Percentiles rank a stretch among this genome's conserved stretches.
These are phyloP conservation scores for Hypocryptadius cinnamomeus DNA, from an alignment of 2,113 vertebrate genomes.

Conservation along the genomic window DNA sequence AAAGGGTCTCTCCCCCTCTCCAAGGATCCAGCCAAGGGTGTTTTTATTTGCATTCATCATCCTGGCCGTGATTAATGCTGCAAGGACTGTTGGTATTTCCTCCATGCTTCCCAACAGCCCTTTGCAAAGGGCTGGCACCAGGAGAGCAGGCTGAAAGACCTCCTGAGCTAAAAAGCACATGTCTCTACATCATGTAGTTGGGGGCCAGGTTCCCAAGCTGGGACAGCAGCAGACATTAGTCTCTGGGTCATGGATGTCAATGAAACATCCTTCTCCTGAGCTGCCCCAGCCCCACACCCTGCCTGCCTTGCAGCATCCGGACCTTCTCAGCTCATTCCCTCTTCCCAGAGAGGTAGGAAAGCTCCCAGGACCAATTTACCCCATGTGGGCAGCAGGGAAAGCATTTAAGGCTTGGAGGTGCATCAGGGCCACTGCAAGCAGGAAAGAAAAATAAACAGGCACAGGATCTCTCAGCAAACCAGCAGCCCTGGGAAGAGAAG, in stretches of 20 bases:
- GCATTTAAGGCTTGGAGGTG: background rate
- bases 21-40: background rate
- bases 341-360: background rate
- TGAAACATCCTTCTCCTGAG: background rate
- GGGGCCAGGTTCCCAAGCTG: background rate
- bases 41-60: background rate
- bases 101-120: background rate
- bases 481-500: background rate
- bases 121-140: background rate
- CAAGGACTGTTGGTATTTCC: background rate
- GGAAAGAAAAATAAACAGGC: constrained; percentile 33
- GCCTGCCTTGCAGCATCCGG: background rate
- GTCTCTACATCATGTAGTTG: background rate
- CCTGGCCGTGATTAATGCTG: background rate
- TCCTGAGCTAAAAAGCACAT: background rate
- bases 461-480: background rate
- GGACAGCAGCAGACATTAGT: background rate
- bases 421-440: constrained; percentile 39
- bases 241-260: background rate
- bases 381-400: constrained; percentile 16
- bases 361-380: constrained; percentile 3
- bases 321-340: background rate
- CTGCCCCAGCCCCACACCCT: background rate
- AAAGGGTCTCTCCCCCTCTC: background rate
- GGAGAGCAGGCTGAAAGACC: background rate